Evolutionary conservation across 1,140 invertebrate genomes (phyloP).

Genomic region (Tachypleus tridentatus): DNA sequence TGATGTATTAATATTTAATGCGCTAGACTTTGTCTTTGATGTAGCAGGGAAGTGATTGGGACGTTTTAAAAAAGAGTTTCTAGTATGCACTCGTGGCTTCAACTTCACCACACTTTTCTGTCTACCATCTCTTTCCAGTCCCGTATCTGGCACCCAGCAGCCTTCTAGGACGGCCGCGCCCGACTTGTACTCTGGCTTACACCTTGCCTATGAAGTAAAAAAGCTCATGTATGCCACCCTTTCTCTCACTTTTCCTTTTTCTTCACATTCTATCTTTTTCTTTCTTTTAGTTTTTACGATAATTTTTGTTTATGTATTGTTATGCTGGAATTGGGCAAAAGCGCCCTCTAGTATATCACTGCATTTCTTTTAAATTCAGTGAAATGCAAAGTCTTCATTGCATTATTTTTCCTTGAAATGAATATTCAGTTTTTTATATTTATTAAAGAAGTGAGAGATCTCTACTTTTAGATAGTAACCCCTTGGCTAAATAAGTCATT

Average conservation of each 20-base stretch:
- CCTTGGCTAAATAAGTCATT: no score
- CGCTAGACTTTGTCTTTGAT: no score
- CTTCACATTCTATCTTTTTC: constrained; percentile 7
- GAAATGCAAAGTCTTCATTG: no score
- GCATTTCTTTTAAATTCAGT: not conserved
- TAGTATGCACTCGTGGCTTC: no score
- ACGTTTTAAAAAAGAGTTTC: no score
- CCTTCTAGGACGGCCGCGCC: constrained; percentile 61
- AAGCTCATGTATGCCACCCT: constrained; percentile 86
- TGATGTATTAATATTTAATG: no score
- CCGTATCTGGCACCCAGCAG: constrained; percentile 33
- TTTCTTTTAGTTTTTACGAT: constrained; percentile 12
- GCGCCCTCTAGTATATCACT: not conserved
- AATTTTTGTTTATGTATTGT: not conserved
- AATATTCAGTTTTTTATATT: no score
- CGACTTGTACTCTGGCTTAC: constrained; percentile 77
- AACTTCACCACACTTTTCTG: no score
- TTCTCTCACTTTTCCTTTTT: constrained; percentile 20
- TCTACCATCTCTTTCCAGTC: constrained; percentile 18
- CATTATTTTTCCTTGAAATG: no score
- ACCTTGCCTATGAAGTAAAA: constrained; percentile 98
- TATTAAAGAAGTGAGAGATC: no score
- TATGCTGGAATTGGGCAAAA: not conserved
- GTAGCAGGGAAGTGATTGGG: no score
- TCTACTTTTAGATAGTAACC: no score